Conservation (phyloP, 2,113 vertebrate species). For the Eolophus roseicapilla region DNA sequence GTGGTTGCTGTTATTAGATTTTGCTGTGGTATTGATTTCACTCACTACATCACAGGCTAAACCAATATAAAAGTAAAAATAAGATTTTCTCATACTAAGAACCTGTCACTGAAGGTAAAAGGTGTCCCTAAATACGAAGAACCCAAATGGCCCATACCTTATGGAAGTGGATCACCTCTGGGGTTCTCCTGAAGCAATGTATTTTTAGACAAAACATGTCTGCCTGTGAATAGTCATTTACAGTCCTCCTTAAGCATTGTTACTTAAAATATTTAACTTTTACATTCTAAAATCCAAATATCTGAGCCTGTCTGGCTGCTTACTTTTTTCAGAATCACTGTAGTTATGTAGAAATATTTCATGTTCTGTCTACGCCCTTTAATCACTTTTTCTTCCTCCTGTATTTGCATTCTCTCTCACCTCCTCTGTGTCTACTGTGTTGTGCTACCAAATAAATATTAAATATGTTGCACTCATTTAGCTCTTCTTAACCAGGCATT, state of each 20-base stretch:
- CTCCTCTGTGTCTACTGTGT: background rate
- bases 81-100: background rate
- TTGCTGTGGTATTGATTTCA: background rate
- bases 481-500: slow-evolving; percentile 34
- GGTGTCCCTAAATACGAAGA: background rate
- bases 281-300: background rate
- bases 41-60: background rate
- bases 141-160: background rate
- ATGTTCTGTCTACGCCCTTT: background rate
- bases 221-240: background rate
- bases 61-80: background rate
- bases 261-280: background rate
- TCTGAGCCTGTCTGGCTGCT: background rate
- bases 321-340: background rate
- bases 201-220: background rate
- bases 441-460: slow-evolving; percentile 63
- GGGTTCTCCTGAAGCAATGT: background rate
- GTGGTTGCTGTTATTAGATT: background rate
- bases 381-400: background rate
- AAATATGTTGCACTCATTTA: slow-evolving; percentile 29
- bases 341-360: background rate
- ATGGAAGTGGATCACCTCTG: background rate
- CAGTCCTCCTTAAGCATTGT: background rate
- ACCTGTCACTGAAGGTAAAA: background rate
- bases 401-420: slow-evolving; percentile 34